Conservation (phyloP, 2,888 invertebrate genomes). For the Tillus elongatus region DNA sequence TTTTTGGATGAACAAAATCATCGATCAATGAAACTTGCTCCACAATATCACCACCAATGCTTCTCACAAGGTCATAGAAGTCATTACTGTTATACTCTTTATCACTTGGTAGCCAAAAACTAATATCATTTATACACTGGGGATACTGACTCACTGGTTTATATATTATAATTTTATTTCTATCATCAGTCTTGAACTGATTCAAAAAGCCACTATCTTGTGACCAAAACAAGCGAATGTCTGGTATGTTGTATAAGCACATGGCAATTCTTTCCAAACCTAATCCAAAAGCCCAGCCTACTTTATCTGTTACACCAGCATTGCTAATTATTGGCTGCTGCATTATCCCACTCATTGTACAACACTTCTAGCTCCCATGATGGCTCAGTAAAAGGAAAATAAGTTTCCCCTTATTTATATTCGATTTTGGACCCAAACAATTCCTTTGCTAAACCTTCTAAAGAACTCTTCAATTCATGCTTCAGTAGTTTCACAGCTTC, state of each 20-base stretch:
- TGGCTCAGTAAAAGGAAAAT: constrained; percentile 98
- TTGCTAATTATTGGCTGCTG: constrained; percentile 78
- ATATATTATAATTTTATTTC: constrained; percentile 59
- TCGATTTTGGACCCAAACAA: constrained; percentile 72
- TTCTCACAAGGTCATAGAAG: constrained; percentile 86
- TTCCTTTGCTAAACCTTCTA: constrained; percentile 61
- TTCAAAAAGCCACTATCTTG: constrained; percentile 80
- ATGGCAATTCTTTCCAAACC: constrained; percentile 95
- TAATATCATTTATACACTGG: constrained; percentile 82
- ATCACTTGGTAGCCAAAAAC: constrained; percentile 85
- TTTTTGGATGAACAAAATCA: constrained; percentile 79
- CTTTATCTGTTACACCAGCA: constrained; percentile 69
- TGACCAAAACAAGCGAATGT: constrained; percentile 96
- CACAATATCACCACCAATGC: constrained; percentile 81
- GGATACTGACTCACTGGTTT: constrained; percentile 81
- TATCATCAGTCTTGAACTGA: constrained; percentile 74
- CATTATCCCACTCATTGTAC: constrained; percentile 81
- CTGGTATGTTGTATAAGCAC: constrained; percentile 90
- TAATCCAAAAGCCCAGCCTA: constrained; percentile 97
- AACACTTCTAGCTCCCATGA: constrained; percentile 95
- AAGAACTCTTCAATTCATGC: constrained; percentile 67
- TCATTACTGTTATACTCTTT: constrained; percentile 67
- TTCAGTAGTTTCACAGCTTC: constrained; percentile 84
- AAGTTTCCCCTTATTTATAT: constrained; percentile 76
- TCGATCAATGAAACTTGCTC: constrained; percentile 86